A percentile compares a stretch with the other conserved stretches of the same genome.
phyloP scores from a whole-genome alignment of 2,888 invertebrate genomes.

The Fabriciana adippe region DNA sequence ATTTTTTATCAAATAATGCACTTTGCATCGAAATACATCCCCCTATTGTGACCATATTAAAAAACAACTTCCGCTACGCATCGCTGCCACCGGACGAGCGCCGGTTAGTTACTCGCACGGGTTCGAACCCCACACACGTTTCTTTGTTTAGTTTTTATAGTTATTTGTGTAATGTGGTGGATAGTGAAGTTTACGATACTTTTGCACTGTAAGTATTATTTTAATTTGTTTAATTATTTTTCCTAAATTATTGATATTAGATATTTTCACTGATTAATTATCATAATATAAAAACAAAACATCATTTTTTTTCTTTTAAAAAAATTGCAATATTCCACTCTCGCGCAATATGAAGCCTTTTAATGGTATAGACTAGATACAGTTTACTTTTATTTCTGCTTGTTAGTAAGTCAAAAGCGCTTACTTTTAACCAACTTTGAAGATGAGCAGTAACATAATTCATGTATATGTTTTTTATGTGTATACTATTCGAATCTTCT shows the following conservation, averaged over 20 bases:
- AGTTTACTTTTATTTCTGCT: no score
- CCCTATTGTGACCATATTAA: slow-evolving; percentile 12
- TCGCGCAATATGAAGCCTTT: neutral
- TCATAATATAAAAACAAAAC: neutral
- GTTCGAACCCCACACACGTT: slow-evolving; percentile 78
- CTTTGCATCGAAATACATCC: slow-evolving; percentile 11
- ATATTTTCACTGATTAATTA: no score
- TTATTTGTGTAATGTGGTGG: slow-evolving; percentile 38
- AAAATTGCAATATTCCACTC: neutral
- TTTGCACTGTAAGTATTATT: slow-evolving; percentile 39
- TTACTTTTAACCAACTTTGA: no score
- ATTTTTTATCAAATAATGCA: neutral
- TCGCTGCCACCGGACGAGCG: slow-evolving; percentile 71
- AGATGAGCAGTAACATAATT: no score
- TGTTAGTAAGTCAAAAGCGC: no score
- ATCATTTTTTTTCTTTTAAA: neutral
- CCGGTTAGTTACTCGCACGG: slow-evolving; percentile 73
- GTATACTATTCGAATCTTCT: no score
- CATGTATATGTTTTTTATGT: no score
- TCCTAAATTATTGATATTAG: neutral
- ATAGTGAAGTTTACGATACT: slow-evolving; percentile 39
- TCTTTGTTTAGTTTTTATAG: slow-evolving; percentile 28
- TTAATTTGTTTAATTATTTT: neutral
- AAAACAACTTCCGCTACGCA: slow-evolving; percentile 67
- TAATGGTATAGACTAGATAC: no score